phyloP scores from a whole-genome alignment of 2,888 invertebrate genomes.

The Perithous albicinctus region DNA sequence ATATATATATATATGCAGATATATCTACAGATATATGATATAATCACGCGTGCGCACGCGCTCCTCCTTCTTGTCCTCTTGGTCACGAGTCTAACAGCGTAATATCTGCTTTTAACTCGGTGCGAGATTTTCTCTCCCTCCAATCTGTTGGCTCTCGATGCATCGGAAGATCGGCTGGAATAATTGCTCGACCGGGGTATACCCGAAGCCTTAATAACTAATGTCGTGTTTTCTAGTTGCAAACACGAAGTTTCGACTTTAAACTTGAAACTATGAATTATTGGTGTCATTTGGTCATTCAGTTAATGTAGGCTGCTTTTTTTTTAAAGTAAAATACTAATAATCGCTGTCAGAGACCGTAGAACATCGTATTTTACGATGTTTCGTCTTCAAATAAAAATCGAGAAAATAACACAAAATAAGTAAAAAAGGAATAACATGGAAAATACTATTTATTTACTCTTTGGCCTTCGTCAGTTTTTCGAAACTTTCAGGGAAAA shows the following conservation, averaged over 20 bases:
- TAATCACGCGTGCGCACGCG: constrained; percentile 33
- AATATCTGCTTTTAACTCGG: constrained; percentile 58
- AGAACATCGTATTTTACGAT: constrained; percentile 36
- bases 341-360: neutral
- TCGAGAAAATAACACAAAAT: too few relatives aligned
- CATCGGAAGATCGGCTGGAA: constrained; percentile 33
- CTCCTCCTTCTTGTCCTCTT: constrained; percentile 46
- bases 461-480: too few relatives aligned
- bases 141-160: constrained; percentile 13
- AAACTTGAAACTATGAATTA: constrained; percentile 11
- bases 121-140: constrained; percentile 52
- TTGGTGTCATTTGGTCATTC: neutral
- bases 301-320: neutral
- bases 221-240: constrained; percentile 26
- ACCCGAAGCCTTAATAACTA: constrained; percentile 36
- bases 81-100: constrained; percentile 58
- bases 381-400: too few relatives aligned
- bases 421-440: too few relatives aligned
- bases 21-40: constrained; percentile 23
- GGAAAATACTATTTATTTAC: too few relatives aligned
- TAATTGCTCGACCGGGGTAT: constrained; percentile 55
- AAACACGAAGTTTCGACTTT: constrained; percentile 31
- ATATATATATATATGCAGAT: neutral
- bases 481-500: too few relatives aligned
- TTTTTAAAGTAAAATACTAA: neutral